Evolutionary conservation across 2,797 vertebrate genomes (phyloP), one percentile per base, ranked within the genome.

Genomic region (Melanotaenia boesemani): DNA sequence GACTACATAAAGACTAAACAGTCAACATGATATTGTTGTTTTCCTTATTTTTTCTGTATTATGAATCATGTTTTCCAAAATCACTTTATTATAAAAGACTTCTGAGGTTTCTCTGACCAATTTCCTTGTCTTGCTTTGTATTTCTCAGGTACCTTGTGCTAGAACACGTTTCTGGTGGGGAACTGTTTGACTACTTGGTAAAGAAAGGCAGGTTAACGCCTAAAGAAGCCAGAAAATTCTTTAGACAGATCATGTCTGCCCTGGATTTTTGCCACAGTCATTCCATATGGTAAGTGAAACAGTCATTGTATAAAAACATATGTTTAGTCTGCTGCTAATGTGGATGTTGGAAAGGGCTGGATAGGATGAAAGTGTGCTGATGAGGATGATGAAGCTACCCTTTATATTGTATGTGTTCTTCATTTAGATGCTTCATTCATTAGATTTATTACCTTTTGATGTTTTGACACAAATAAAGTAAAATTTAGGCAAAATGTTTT

Each of bases 241-340:
- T 99, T 94, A 95, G 98, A 95, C 98, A 99, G 92, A 99, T 99
- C 92, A 98, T 99, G 94, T 99, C 98, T 28, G 97, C 97, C 7
- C 94, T 99, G 86, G 98, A 99, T 89, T 99, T 99, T 92, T 99
- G 98, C 94, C 98, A 99, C 94, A 99, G 97, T 93, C 98, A 99
- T 93, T 99, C 97, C 67, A 99, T 99, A 95, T 99, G 98, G 97
- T 99, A 90, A 94, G 96, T 93, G 50, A 26, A 22, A 48, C 15
- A 9, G 55, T 32, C 11, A 0, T 16, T 11, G 2, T 56, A 4
- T 13, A 22, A 26, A 22, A 1, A 9, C 0, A 52, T 6, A 7
- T 37, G 8, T 48, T 39, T 2, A 1, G 20, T 22, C 22, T 56
- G 55, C 55, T 34, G 1, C 16, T 36, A 4, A 30, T 61, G 8